These are phyloP conservation scores for Vulpes lagopus DNA, from an alignment of 2,113 vertebrate species.

Conservation along the genomic window DNA sequence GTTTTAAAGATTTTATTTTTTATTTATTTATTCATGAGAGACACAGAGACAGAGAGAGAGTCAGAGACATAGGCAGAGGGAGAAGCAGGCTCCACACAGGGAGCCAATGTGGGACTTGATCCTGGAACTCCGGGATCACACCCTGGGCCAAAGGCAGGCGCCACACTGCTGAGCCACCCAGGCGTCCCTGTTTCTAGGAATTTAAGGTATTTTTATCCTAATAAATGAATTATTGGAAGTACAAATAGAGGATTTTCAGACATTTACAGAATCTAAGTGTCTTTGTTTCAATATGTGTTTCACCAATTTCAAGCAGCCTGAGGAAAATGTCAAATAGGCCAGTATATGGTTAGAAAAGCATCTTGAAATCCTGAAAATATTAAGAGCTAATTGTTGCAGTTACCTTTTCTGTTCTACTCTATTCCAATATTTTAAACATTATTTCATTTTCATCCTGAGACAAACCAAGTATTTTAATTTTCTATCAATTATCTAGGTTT, in stretches of 20 bases:
- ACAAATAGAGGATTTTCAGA: background rate
- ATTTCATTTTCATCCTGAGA: constrained; percentile 35
- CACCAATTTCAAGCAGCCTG: background rate
- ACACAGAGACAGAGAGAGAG: no score
- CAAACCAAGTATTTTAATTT: background rate
- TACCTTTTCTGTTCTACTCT: background rate
- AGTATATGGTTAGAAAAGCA: background rate
- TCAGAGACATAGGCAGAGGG: no score
- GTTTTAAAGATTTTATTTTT: background rate
- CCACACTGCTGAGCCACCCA: no score
- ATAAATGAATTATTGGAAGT: background rate
- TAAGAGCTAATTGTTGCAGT: background rate
- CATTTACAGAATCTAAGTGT: background rate
- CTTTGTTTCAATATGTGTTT: background rate
- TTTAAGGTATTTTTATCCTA: background rate
- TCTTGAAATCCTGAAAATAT: background rate
- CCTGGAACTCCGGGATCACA: no score
- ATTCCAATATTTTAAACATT: constrained; percentile 4
- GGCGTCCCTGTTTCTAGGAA: background rate
- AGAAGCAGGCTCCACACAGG: no score
- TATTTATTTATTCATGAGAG: no score
- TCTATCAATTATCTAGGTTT: background rate
- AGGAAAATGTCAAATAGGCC: background rate
- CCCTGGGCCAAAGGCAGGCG: no score
- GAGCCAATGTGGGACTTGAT: no score